phyloP scores from a whole-genome alignment of 2,113 vertebrate species.

The Oostethus manadensis region DNA sequence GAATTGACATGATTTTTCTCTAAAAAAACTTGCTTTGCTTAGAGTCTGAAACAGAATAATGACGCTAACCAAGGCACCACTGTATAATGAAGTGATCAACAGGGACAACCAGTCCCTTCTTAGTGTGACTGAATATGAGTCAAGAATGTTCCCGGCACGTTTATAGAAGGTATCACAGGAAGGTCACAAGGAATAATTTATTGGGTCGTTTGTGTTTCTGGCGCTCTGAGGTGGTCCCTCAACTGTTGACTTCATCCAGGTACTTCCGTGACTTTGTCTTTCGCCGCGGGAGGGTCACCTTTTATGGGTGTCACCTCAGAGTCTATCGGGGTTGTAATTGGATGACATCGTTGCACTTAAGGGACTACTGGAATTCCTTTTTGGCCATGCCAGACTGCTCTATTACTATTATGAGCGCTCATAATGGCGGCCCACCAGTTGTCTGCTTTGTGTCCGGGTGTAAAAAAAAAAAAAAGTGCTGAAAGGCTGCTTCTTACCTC shows the following conservation, averaged over 20 bases:
- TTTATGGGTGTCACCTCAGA: constrained; percentile 43
- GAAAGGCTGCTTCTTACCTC: constrained; percentile 71
- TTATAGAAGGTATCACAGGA: not conserved
- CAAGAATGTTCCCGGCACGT: not conserved
- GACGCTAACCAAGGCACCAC: too few species aligned
- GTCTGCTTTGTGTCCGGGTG: constrained; percentile 67
- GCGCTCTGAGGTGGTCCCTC: constrained; percentile 1
- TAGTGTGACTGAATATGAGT: too few species aligned
- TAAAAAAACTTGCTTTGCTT: too few species aligned
- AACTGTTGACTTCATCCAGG: constrained; percentile 24
- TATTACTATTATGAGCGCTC: constrained; percentile 63
- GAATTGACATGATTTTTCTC: too few species aligned
- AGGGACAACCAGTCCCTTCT: too few species aligned
- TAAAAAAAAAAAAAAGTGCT: constrained; percentile 60
- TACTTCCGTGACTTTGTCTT: constrained; percentile 21
- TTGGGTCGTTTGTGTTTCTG: not conserved
- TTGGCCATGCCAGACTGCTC: constrained; percentile 47
- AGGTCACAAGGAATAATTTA: constrained; percentile 1
- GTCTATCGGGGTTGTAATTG: constrained; percentile 41
- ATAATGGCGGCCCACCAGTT: constrained; percentile 41
- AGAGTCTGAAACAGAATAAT: too few species aligned
- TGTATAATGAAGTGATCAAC: too few species aligned
- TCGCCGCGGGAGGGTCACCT: constrained; percentile 25
- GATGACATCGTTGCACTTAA: constrained; percentile 60
- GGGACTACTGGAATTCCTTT: constrained; percentile 56